A percentile compares a stretch with the other conserved stretches of the same genome.
Evolutionary conservation across 2,888 invertebrate species (phyloP).

Genomic region (Adelphocoris suturalis): DNA sequence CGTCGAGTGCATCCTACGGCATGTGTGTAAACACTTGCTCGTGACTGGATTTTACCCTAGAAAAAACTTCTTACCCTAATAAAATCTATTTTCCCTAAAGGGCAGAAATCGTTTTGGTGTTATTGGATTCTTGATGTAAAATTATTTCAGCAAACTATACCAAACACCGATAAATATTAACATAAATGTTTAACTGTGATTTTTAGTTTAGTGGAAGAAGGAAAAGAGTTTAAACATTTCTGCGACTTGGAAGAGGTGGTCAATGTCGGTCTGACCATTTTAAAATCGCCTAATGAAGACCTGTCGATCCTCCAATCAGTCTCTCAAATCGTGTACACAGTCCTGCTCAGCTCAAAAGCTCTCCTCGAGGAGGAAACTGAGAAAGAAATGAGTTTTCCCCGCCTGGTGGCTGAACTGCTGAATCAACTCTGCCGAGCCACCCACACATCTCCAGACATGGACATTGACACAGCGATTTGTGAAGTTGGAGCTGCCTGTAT

Average conservation of each 20-base stretch:
- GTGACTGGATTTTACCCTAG: too few species aligned
- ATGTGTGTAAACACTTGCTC: too few species aligned
- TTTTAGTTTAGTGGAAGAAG: slow-evolving; percentile 8
- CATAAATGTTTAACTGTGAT: background rate
- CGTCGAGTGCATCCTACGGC: too few species aligned
- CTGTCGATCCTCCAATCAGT: slow-evolving; percentile 38
- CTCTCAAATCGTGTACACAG: slow-evolving; percentile 48
- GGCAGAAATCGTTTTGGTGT: too few species aligned
- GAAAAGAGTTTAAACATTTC: slow-evolving; percentile 21
- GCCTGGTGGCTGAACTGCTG: slow-evolving; percentile 47
- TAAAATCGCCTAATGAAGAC: slow-evolving; percentile 9
- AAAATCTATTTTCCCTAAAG: too few species aligned
- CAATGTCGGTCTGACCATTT: background rate
- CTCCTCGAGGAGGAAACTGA: background rate
- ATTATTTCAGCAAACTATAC: too few species aligned
- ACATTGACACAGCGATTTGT: slow-evolving; percentile 56
- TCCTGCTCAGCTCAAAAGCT: slow-evolving; percentile 19
- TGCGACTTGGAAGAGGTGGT: slow-evolving; percentile 36
- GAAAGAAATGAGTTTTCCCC: background rate
- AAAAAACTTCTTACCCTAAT: too few species aligned
- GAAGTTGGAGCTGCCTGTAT: slow-evolving; percentile 57
- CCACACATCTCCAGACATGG: background rate
- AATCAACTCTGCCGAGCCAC: slow-evolving; percentile 45
- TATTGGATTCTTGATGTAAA: too few species aligned
- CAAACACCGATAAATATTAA: too few species aligned